Percentiles rank a stretch among this genome's conserved stretches.
These are phyloP conservation scores for Lucilia sericata DNA, from an alignment of 1,140 invertebrate genomes.

Conservation along the genomic window DNA sequence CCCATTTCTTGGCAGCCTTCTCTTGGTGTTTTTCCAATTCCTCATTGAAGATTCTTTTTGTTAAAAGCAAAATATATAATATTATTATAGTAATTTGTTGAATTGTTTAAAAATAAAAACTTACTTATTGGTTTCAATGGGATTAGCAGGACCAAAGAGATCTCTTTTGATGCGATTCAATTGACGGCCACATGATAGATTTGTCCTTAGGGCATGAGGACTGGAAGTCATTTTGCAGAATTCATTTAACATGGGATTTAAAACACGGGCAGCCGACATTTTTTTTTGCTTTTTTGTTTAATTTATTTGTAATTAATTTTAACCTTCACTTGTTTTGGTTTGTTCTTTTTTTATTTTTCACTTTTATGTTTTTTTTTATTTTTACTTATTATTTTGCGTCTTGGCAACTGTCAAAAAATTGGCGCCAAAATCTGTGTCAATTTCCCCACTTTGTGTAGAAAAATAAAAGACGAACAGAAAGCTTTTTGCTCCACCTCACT, in stretches of 20 bases:
- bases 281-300: slow-evolving; percentile 37
- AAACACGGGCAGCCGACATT: slow-evolving; percentile 64
- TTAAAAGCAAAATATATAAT: too few species aligned
- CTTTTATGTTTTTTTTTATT: slow-evolving; percentile 22
- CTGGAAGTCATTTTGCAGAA: slow-evolving; percentile 60
- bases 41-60: slow-evolving; percentile 56
- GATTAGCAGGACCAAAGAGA: slow-evolving; percentile 58
- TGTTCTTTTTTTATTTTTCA: not conserved
- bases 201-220: slow-evolving; percentile 55
- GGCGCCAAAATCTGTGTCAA: slow-evolving; percentile 37
- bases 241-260: slow-evolving; percentile 59
- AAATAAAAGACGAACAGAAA: not conserved
- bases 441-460: slow-evolving; percentile 33
- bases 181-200: slow-evolving; percentile 56
- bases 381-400: slow-evolving; percentile 11
- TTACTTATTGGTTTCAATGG: slow-evolving; percentile 58
- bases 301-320: slow-evolving; percentile 6
- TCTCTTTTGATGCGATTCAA: slow-evolving; percentile 64
- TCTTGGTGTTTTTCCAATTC: slow-evolving; percentile 64
- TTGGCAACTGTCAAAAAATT: slow-evolving; percentile 32
- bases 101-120: slow-evolving; percentile 47
- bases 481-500: slow-evolving; percentile 34
- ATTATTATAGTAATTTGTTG: too few species aligned
- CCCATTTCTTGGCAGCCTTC: slow-evolving; percentile 62
- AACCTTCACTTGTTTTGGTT: slow-evolving; percentile 30